Evolutionary conservation across 2,797 vertebrate species (phyloP), one percentile per base, ranked within the genome.

Genomic region (Lacerta bilineata): DNA sequence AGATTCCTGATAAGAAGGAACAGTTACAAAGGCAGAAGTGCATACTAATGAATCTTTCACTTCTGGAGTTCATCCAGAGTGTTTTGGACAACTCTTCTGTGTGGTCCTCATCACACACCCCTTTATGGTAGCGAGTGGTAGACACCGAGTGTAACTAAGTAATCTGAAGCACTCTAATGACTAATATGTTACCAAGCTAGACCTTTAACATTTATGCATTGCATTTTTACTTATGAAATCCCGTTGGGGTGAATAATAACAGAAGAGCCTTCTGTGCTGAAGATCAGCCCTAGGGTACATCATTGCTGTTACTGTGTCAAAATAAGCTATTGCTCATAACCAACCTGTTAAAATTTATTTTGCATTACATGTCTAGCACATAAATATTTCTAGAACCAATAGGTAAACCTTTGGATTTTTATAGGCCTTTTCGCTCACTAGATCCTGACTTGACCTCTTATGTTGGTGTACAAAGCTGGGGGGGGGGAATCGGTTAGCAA

Each of bases 1-100:
- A 69, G 64, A 41, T 74, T 83, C 43, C 80, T 41, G 80, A 83
- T 83, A 88, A 86, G 25, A 29, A 83, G 61, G 66, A 72, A 66
- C 50, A 66, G 68, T 89, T 85, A 36, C 39, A 80, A 85, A 89
- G 69, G 41, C 39, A 80, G 41, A 89, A 55, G 66, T 55, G 4
- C 10, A 29, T n/a, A 55, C 50, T 80, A 85, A 84, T 74, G 69
- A 80, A 75, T 66, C 83, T 75, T 85, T 36, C 55, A 55, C 77
- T 89, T 72, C 71, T 80, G 41, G n/a, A 71, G 55, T 80, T 75
- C 83, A 74, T 36, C 13, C 50, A 39, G 71, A 80, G 39, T 39
- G 6, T 55, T 80, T 72, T 72, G 46, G 36, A 72, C 55, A 64
- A n/a, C 27, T 68, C 13, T 36, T 39, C 59, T 43, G 55, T 87